Conservation (phyloP, 1,140 invertebrate genomes). For the Hydropsyche tenuis region DNA sequence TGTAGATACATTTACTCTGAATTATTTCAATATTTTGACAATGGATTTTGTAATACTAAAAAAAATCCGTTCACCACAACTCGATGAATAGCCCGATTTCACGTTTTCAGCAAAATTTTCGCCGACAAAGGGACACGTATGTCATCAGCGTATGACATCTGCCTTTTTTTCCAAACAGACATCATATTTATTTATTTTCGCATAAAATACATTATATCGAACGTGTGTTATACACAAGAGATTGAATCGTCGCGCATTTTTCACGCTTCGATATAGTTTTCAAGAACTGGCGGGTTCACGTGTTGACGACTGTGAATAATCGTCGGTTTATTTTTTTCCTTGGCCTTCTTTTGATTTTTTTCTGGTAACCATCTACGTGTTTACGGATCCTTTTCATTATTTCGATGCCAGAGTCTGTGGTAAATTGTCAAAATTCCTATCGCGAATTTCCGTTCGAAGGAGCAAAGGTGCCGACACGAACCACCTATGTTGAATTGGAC, state of each 20-base stretch:
- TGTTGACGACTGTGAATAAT: constrained; percentile 21
- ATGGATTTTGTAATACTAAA: too few species aligned
- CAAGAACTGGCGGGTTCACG: neutral
- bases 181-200: too few species aligned
- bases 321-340: neutral
- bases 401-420: constrained; percentile 22
- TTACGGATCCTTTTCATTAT: constrained; percentile 10
- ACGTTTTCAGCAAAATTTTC: neutral
- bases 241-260: neutral
- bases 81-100: neutral
- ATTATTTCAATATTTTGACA: too few species aligned
- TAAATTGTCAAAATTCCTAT: constrained; percentile 34
- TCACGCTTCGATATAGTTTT: neutral
- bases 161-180: neutral
- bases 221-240: too few species aligned
- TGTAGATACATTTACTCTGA: too few species aligned
- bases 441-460: constrained; percentile 25
- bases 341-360: too few species aligned
- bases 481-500: constrained; percentile 22
- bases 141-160: neutral
- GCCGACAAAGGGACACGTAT: neutral
- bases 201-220: too few species aligned
- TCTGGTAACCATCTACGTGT: neutral
- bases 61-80: too few species aligned
- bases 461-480: constrained; percentile 28